Conservation (phyloP, 1,140 invertebrate species). For the Drosophila kohkoa region DNA sequence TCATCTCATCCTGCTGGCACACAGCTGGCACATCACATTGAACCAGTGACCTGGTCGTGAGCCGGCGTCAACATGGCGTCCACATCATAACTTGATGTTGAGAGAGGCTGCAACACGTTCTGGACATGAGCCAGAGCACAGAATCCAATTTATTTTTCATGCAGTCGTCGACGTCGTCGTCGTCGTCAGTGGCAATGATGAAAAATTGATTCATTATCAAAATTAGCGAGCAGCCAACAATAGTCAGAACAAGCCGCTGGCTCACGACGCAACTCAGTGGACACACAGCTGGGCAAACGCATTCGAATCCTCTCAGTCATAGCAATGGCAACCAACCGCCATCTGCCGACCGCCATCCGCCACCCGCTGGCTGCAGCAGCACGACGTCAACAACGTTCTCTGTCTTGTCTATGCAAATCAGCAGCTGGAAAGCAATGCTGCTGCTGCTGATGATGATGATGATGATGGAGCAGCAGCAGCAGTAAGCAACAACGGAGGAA, state of each 20-base stretch:
- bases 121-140: conserved; percentile 34
- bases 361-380: conserved; percentile 59
- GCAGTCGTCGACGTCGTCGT: conserved; percentile 23
- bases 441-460: not conserved
- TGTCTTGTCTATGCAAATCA: conserved; percentile 77
- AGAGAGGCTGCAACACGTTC: conserved; percentile 29
- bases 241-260: conserved; percentile 70
- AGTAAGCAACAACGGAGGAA: not conserved
- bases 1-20: conserved; percentile 37
- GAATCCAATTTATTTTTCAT: conserved; percentile 77
- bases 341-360: conserved; percentile 4
- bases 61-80: conserved; percentile 49
- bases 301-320: conserved; percentile 1
- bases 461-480: conserved; percentile 18
- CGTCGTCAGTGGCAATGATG: conserved; percentile 68
- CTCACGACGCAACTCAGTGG: conserved; percentile 60
- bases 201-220: conserved; percentile 84
- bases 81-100: conserved; percentile 68
- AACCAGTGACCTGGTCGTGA: conserved; percentile 83
- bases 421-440: not conserved
- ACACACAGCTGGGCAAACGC: conserved; percentile 17
- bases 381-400: conserved; percentile 50
- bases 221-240: conserved; percentile 78
- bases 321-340: not conserved
- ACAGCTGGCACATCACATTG: conserved; percentile 65